A percentile compares a stretch with the other conserved stretches of the same genome.
phyloP scores from a whole-genome alignment of 2,797 vertebrate genomes.

The Arctocebus calabarensis region DNA sequence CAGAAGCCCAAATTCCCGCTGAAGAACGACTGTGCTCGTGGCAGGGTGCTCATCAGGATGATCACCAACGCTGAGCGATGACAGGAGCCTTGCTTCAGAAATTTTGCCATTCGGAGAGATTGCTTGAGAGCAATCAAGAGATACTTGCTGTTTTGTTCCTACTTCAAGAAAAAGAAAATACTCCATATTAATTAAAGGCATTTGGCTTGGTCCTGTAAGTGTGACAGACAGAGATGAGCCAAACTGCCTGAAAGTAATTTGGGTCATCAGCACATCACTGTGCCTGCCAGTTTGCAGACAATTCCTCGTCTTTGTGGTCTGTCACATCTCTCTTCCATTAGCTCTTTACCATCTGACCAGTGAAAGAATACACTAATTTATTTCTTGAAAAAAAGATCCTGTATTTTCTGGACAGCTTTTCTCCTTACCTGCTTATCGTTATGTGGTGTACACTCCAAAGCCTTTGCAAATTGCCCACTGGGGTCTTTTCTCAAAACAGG shows the following conservation, averaged over 20 bases:
- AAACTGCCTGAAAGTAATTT: slow-evolving; percentile 86
- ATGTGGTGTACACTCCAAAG: slow-evolving; percentile 18
- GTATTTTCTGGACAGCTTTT: slow-evolving; percentile 67
- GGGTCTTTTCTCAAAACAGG: slow-evolving; percentile 56
- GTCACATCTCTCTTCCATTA: slow-evolving; percentile 85
- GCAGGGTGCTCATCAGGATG: neutral
- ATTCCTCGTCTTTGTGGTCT: slow-evolving; percentile 84
- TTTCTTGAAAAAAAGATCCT: slow-evolving; percentile 79
- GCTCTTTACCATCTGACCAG: slow-evolving; percentile 86
- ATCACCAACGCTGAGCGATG: slow-evolving; percentile 59
- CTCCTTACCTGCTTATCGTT: neutral
- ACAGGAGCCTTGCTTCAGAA: neutral
- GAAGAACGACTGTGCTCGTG: slow-evolving; percentile 59
- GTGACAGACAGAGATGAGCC: slow-evolving; percentile 87
- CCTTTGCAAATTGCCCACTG: slow-evolving; percentile 58
- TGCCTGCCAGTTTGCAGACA: slow-evolving; percentile 86
- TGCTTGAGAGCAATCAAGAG: slow-evolving; percentile 64
- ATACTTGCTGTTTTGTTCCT: slow-evolving; percentile 67
- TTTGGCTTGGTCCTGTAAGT: slow-evolving; percentile 82
- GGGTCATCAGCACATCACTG: slow-evolving; percentile 84
- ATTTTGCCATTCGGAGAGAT: neutral
- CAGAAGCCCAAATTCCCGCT: slow-evolving; percentile 59
- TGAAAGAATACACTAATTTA: slow-evolving; percentile 62
- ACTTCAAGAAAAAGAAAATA: slow-evolving; percentile 69
- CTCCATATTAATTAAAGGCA: slow-evolving; percentile 83